A percentile compares a stretch with the other conserved stretches of the same genome.
phyloP scores from a whole-genome alignment of 2,797 vertebrate genomes.

The Falco peregrinus region DNA sequence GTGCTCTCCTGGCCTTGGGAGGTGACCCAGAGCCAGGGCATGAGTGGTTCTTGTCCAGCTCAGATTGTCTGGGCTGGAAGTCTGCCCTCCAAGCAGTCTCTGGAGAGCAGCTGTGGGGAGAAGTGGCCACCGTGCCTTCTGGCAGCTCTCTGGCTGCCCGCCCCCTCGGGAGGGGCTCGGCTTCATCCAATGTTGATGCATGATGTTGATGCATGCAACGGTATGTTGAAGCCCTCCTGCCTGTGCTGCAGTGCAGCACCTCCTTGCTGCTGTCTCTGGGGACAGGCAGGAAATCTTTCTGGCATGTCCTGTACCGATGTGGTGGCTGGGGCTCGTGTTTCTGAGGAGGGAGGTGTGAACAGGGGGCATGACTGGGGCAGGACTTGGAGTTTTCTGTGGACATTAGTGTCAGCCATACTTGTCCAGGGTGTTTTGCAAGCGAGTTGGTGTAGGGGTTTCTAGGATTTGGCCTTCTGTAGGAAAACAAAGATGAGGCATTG shows the following conservation, averaged over 20 bases:
- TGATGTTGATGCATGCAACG: fast-evolving
- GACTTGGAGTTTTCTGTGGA: not conserved
- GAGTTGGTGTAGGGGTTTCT: fast-evolving
- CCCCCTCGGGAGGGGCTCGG: fast-evolving
- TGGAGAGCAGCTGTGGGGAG: not conserved
- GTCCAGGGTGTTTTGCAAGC: not conserved
- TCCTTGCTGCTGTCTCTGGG: not conserved
- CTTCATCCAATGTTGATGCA: not conserved
- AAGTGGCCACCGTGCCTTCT: fast-evolving
- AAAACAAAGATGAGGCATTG: fast-evolving
- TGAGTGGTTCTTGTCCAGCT: not conserved
- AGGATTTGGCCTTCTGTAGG: not conserved
- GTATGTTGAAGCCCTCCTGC: not conserved
- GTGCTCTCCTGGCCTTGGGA: not conserved
- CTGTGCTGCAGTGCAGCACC: not conserved
- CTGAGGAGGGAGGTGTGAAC: not conserved
- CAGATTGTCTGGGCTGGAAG: fast-evolving
- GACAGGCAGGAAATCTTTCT: not conserved
- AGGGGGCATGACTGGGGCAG: fast-evolving
- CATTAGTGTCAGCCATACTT: fast-evolving
- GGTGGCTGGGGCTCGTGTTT: fast-evolving
- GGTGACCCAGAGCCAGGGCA: not conserved
- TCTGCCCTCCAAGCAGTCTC: not conserved
- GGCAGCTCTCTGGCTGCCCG: fast-evolving
- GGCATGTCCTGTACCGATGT: fast-evolving